Base-by-base conservation (phyloP, 2,113 vertebrate species). In the Paradisaea rubra region DNA sequence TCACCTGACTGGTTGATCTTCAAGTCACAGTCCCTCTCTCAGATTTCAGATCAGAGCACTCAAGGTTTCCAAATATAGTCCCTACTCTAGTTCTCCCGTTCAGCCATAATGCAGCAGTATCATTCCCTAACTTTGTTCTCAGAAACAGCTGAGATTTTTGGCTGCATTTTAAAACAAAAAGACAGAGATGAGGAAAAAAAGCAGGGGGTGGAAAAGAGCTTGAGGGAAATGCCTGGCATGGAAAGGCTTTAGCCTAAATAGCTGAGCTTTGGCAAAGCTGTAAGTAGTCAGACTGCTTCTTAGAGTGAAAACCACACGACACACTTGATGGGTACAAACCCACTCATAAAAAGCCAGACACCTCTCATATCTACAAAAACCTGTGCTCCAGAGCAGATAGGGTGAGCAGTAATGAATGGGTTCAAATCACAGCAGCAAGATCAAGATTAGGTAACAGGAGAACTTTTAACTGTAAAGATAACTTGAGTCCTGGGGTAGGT, bases 101-200 rank as follows among this genome's bases (percentile, higher is more conserved):
- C 76, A 79, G 56, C 68, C 60, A 20, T 85, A 73, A 65, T 13
- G 39, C 66, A 90, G 72, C 7, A 4, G 59, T 30, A 86, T 72
- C 54, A 20, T 86, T 90, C 47, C 56, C 68, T 44, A 91, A 80
- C 42, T 65, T 91, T 3, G 0, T 81, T 84, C 89, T 93, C 69
- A 81, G 90, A 88, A 94, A 89, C 95, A 95, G 95, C 91, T 97
- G 94, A 97, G 92, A 91, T 89, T 93, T 92, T 95, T 95, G 92
- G 91, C 95, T 94, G 83, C 93, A 49, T 94, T 96, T 92, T 92
- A 92, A 92, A 96, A 92, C 52, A 92, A 93, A 95, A 91, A 87
- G 73, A 81, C 91, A 61, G 81, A 87, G 61, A 93, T 61, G 22
- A 69, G 37, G 15, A 4, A 52, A 85, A 81, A 79, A 91, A 71